Percentiles rank a stretch among this genome's conserved stretches.
Conservation (phyloP, 2,888 invertebrate species). For the Agrochola macilenta region DNA sequence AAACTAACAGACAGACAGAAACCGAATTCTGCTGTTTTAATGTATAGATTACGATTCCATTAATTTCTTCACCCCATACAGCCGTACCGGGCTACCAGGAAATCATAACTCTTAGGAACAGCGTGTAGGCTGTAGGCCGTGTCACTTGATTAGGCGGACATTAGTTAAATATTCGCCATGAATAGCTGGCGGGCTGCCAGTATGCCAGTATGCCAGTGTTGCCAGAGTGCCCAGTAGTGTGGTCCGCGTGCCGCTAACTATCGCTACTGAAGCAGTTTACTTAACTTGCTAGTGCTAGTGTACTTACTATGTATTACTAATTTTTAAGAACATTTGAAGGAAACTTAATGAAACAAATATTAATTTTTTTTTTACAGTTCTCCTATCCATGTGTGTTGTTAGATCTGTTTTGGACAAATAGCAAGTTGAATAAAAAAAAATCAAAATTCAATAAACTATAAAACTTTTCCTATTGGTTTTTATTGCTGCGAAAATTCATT, state of each 20-base stretch:
- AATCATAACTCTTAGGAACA: slow-evolving; percentile 51
- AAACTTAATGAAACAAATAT: neutral
- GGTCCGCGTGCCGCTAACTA: slow-evolving; percentile 32
- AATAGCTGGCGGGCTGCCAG: slow-evolving; percentile 51
- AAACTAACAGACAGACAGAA: too few species aligned
- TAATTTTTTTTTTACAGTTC: neutral
- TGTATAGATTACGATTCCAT: slow-evolving; percentile 10
- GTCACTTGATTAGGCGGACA: slow-evolving; percentile 56
- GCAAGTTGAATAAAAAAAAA: neutral
- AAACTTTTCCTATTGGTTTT: neutral
- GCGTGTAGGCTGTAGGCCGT: slow-evolving; percentile 41
- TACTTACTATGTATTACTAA: neutral
- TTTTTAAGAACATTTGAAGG: neutral
- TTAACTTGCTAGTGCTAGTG: neutral
- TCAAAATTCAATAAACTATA: too few species aligned
- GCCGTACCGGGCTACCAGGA: slow-evolving; percentile 35
- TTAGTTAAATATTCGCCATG: slow-evolving; percentile 49
- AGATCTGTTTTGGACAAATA: neutral
- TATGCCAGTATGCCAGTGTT: slow-evolving; percentile 29
- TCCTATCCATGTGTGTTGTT: neutral
- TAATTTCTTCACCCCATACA: slow-evolving; percentile 16
- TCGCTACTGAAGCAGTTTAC: slow-evolving; percentile 45
- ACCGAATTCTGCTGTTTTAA: too few species aligned
- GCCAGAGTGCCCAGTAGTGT: slow-evolving; percentile 18
- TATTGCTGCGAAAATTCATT: neutral